A percentile compares a stretch with the other conserved stretches of the same genome.
phyloP scores from a whole-genome alignment of 2,113 vertebrate species.

The zebrafish (Danio rerio) region GRCz12tu NC_133196.1:5096001-5096500 shows the following conservation, averaged over 20 bases:
- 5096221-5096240: not conserved
- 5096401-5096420: too few relatives aligned
- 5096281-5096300: not conserved
- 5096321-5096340: not conserved
- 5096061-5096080: not conserved
- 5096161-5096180: not conserved
- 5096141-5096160: not conserved
- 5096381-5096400: too few relatives aligned
- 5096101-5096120: not conserved
- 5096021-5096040: not conserved
- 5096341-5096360: not conserved
- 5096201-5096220: slow-evolving; percentile 10
- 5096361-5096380: too few relatives aligned
- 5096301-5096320: not conserved
- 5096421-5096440: too few relatives aligned
- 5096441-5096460: too few relatives aligned
- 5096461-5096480: too few relatives aligned
- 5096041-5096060: slow-evolving; percentile 26
- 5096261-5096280: not conserved
- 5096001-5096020: not conserved
- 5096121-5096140: slow-evolving; percentile 6
- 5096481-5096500: too few relatives aligned
- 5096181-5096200: not conserved
- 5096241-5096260: not conserved
- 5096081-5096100: not conserved